These are phyloP conservation scores for Willowsia nigromaculata DNA, from an alignment of 2,888 invertebrate genomes.

Conservation along the genomic window DNA sequence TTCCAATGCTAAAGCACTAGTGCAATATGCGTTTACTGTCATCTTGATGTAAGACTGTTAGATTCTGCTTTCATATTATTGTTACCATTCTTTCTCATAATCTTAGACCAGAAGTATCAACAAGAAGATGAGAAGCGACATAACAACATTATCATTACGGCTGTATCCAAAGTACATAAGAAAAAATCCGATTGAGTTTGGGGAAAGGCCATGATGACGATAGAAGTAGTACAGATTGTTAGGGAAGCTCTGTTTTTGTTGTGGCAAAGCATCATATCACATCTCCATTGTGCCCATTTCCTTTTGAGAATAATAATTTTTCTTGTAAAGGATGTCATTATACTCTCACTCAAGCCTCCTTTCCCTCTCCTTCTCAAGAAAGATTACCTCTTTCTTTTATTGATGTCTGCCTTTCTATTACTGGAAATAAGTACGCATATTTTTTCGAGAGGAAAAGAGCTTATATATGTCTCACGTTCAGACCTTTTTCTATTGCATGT, in stretches of 20 bases:
- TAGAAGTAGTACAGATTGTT: neutral
- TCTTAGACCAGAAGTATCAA: neutral
- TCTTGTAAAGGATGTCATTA: conserved; percentile 28
- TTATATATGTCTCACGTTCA: neutral
- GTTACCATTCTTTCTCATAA: neutral
- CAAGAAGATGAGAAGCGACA: neutral
- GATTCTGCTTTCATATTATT: conserved; percentile 48
- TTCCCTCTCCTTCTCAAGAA: neutral
- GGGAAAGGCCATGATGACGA: neutral
- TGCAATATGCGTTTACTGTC: neutral
- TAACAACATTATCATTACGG: neutral
- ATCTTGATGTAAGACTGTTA: conserved; percentile 27
- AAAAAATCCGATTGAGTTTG: conserved; percentile 16
- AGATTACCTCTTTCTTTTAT: neutral
- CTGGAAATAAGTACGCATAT: neutral
- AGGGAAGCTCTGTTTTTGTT: conserved; percentile 24
- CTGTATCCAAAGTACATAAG: neutral
- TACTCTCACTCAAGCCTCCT: conserved; percentile 35
- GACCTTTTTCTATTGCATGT: neutral
- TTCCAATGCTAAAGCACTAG: neutral
- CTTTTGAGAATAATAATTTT: conserved; percentile 12
- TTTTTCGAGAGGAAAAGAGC: neutral
- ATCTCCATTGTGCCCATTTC: conserved; percentile 21
- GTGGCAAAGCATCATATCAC: conserved; percentile 41
- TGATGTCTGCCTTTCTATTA: neutral